phyloP scores from a whole-genome alignment of 2,888 invertebrate species.

The Lasioglossum figueresi region DNA sequence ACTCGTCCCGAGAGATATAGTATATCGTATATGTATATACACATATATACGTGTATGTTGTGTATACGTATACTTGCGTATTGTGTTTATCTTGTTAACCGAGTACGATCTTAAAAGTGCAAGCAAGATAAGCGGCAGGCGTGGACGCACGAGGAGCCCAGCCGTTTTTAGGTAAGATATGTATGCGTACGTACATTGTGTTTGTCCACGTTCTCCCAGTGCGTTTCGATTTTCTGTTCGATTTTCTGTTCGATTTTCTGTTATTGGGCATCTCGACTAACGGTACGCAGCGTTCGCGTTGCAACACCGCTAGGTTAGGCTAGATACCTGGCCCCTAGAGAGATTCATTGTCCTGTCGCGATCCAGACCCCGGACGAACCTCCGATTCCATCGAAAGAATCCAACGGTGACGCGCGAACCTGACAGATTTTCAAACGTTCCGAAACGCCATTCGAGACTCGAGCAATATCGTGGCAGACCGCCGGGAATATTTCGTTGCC shows the following conservation, averaged over 20 bases:
- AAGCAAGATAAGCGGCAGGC: constrained; percentile 36
- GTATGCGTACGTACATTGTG: background rate
- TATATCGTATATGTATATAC: background rate
- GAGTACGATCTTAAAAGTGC: constrained; percentile 39
- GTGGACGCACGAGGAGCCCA: constrained; percentile 28
- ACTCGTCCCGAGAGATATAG: background rate
- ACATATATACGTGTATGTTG: background rate
- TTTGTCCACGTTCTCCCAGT: background rate
- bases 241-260: background rate
- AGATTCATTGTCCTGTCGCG: constrained; percentile 29
- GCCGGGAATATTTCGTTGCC: no score
- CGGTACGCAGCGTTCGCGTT: constrained; percentile 10
- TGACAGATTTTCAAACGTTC: constrained; percentile 32
- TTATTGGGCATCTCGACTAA: constrained; percentile 5
- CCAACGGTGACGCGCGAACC: constrained; percentile 30
- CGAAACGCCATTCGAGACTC: background rate
- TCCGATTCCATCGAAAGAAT: background rate
- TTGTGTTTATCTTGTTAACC: constrained; percentile 27
- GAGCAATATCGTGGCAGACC: background rate
- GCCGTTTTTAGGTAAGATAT: constrained; percentile 41
- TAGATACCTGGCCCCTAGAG: constrained; percentile 7
- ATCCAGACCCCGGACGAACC: background rate
- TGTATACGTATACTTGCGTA: background rate
- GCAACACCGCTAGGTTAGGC: background rate
- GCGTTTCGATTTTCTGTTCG: background rate